These are phyloP conservation scores for Macrosoma leucophasiata DNA, from an alignment of 2,888 invertebrate genomes.

Conservation along the genomic window DNA sequence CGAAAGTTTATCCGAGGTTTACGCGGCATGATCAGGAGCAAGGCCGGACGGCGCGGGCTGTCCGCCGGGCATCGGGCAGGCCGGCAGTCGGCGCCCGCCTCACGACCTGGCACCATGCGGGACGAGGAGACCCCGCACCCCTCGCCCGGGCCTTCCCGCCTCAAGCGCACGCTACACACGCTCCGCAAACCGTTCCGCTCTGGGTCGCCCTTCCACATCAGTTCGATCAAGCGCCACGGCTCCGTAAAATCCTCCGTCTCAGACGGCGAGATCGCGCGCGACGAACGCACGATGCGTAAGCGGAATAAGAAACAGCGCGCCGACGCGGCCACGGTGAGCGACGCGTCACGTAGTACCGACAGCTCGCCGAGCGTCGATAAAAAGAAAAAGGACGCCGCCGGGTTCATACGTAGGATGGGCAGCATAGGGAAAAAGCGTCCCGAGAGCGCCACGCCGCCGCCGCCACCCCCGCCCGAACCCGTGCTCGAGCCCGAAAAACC, in stretches of 20 bases:
- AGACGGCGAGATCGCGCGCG: slow-evolving; percentile 66
- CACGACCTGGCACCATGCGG: slow-evolving; percentile 51
- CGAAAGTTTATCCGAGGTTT: slow-evolving; percentile 53
- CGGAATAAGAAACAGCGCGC: slow-evolving; percentile 66
- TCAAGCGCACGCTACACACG: slow-evolving; percentile 66
- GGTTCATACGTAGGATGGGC: slow-evolving; percentile 59
- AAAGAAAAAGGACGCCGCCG: slow-evolving; percentile 51
- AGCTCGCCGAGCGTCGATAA: slow-evolving; percentile 54
- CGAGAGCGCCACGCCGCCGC: slow-evolving; percentile 37
- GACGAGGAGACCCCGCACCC: slow-evolving; percentile 45
- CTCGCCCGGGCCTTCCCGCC: slow-evolving; percentile 50
- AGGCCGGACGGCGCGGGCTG: slow-evolving; percentile 38
- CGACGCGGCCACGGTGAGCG: slow-evolving; percentile 44
- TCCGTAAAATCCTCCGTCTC: slow-evolving; percentile 63
- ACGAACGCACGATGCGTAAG: slow-evolving; percentile 71
- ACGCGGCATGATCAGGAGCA: slow-evolving; percentile 48
- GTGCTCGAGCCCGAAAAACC: slow-evolving; percentile 23
- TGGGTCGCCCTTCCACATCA: slow-evolving; percentile 72
- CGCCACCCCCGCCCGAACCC: slow-evolving; percentile 33
- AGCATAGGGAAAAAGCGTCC: slow-evolving; percentile 56
- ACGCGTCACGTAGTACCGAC: slow-evolving; percentile 45
- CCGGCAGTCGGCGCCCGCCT: slow-evolving; percentile 53
- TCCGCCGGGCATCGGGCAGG: slow-evolving; percentile 24
- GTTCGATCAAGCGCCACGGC: slow-evolving; percentile 61
- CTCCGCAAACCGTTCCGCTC: slow-evolving; percentile 69